A percentile compares a stretch with the other conserved stretches of the same genome.
Evolutionary conservation across 2,113 vertebrate species (phyloP).

Genomic region (Cercocebus atys): DNA sequence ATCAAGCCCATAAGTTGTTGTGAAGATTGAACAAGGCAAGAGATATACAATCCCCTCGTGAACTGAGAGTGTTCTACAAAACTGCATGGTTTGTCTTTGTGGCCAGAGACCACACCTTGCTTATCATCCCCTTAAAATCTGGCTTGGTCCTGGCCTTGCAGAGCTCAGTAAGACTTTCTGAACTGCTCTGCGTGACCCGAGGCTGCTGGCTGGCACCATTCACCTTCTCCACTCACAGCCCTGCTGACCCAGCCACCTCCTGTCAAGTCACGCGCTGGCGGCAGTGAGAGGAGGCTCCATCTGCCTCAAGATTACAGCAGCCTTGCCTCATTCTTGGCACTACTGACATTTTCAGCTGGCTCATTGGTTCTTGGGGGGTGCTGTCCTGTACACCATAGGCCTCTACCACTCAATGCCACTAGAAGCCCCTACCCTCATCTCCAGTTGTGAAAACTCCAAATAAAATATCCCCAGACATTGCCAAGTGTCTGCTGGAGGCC

Average conservation of each 20-base stretch:
- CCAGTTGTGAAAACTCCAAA: not conserved
- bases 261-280: not conserved
- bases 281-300: not conserved
- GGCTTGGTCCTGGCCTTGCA: not conserved
- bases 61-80: not conserved
- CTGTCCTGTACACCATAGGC: not conserved
- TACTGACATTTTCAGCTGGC: not conserved
- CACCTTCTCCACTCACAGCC: not conserved
- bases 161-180: not conserved
- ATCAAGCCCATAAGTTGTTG: not conserved
- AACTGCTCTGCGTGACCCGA: not conserved
- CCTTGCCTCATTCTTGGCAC: not conserved
- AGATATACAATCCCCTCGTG: not conserved
- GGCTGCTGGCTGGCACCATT: not conserved
- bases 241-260: not conserved
- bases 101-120: not conserved
- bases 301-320: not conserved
- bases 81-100: not conserved
- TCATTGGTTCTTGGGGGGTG: not conserved
- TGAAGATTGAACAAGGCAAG: not conserved
- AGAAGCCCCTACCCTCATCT: not conserved
- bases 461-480: not conserved
- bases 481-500: not conserved
- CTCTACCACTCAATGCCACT: not conserved
- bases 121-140: not conserved